A percentile compares a stretch with the other conserved stretches of the same genome.
These are phyloP conservation scores for Acrocephalus kingi DNA, from an alignment of 2,113 vertebrate species.

Conservation along the genomic window DNA sequence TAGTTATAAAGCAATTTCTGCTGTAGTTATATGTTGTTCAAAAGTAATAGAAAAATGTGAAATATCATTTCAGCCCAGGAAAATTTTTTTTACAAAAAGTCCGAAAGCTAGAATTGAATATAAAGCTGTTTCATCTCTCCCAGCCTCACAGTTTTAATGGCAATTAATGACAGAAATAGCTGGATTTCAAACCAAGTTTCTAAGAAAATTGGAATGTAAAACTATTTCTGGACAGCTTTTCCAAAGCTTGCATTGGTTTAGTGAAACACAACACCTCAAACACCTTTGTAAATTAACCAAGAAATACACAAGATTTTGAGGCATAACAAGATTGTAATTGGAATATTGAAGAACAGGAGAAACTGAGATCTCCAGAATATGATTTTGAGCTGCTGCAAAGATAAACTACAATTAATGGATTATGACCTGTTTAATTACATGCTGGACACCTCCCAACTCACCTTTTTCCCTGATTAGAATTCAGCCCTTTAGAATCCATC, in stretches of 20 bases:
- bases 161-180: not conserved
- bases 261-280: not conserved
- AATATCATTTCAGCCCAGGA: not conserved
- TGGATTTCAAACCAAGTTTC: not conserved
- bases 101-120: not conserved
- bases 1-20: not conserved
- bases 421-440: not conserved
- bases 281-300: not conserved
- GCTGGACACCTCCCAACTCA: not conserved
- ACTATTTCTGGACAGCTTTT: not conserved
- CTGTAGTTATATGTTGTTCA: not conserved
- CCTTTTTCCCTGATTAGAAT: not conserved
- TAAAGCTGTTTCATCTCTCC: not conserved
- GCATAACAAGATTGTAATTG: not conserved
- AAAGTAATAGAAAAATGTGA: not conserved
- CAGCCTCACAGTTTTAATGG: not conserved
- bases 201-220: not conserved
- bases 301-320: not conserved
- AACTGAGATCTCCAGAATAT: not conserved
- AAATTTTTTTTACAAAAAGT: not conserved
- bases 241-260: not conserved
- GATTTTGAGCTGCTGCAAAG: not conserved
- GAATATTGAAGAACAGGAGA: not conserved
- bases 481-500: not conserved
- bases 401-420: not conserved